phyloP scores from a whole-genome alignment of 1,140 invertebrate species.

The Drosophila ogumai region DNA sequence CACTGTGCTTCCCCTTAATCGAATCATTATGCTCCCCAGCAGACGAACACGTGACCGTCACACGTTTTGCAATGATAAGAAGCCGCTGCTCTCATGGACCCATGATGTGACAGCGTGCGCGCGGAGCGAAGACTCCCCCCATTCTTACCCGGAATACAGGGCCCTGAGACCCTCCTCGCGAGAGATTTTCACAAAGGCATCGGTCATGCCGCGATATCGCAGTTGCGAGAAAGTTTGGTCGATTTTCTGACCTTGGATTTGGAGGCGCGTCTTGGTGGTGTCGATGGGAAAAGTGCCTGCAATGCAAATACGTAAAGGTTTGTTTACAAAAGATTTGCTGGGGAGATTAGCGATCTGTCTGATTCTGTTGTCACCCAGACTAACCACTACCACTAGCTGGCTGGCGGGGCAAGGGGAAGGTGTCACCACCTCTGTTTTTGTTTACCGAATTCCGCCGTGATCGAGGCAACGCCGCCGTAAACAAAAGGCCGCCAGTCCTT shows the following conservation, averaged over 20 bases:
- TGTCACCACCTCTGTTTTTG: constrained; percentile 4
- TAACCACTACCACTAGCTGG: neutral
- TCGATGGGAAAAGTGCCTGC: constrained; percentile 99
- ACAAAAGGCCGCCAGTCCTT: constrained; percentile 94
- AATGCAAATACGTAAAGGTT: constrained; percentile 57
- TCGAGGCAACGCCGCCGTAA: constrained; percentile 96
- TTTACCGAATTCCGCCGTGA: constrained; percentile 96
- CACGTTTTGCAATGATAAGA: constrained; percentile 57
- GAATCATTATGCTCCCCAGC: constrained; percentile 23
- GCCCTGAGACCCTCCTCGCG: constrained; percentile 92
- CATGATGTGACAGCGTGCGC: constrained; percentile 46
- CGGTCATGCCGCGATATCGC: constrained; percentile 95
- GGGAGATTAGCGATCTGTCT: constrained; percentile 7
- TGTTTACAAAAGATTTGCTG: constrained; percentile 59
- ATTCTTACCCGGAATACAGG: constrained; percentile 92
- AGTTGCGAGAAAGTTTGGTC: constrained; percentile 91
- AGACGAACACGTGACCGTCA: constrained; percentile 49
- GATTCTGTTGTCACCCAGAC: neutral
- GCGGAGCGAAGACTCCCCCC: neutral
- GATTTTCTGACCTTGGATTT: constrained; percentile 96
- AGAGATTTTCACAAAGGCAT: constrained; percentile 94
- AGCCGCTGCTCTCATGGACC: constrained; percentile 9
- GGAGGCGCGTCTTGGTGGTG: constrained; percentile 97
- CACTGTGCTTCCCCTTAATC: neutral
- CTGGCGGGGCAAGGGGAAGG: neutral